phyloP scores from a whole-genome alignment of 2,888 invertebrate species.

The Mimas tiliae region DNA sequence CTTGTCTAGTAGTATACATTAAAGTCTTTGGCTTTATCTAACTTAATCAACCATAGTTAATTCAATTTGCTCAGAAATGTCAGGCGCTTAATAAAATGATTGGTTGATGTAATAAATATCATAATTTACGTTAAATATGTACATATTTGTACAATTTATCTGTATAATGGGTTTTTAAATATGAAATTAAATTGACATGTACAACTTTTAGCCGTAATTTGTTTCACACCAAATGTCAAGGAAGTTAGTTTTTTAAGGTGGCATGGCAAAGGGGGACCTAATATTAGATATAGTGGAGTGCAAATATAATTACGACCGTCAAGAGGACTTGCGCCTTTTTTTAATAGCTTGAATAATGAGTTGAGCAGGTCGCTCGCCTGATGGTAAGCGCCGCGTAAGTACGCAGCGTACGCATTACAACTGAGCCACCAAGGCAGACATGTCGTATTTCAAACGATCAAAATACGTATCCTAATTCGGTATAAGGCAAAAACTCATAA shows the following conservation, averaged over 20 bases:
- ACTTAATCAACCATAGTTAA: not conserved
- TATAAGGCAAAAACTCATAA: conserved; percentile 1
- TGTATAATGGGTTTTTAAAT: not conserved
- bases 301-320: too few species aligned
- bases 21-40: too few species aligned
- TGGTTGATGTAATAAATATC: not conserved
- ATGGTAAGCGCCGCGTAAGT: too few species aligned
- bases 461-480: not conserved
- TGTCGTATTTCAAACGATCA: not conserved
- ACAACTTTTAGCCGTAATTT: conserved; percentile 5
- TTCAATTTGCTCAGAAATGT: conserved; percentile 7
- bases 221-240: conserved; percentile 8
- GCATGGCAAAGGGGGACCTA: too few species aligned
- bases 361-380: too few species aligned
- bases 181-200: conserved; percentile 3
- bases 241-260: not conserved
- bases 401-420: too few species aligned
- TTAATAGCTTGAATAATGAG: too few species aligned
- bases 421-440: too few species aligned
- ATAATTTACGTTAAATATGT: not conserved
- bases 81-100: not conserved
- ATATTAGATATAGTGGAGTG: too few species aligned
- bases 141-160: conserved; percentile 11
- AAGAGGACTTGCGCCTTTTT: too few species aligned
- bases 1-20: too few species aligned